phyloP scores from a whole-genome alignment of 2,113 vertebrate genomes.

The Uria aalge region DNA sequence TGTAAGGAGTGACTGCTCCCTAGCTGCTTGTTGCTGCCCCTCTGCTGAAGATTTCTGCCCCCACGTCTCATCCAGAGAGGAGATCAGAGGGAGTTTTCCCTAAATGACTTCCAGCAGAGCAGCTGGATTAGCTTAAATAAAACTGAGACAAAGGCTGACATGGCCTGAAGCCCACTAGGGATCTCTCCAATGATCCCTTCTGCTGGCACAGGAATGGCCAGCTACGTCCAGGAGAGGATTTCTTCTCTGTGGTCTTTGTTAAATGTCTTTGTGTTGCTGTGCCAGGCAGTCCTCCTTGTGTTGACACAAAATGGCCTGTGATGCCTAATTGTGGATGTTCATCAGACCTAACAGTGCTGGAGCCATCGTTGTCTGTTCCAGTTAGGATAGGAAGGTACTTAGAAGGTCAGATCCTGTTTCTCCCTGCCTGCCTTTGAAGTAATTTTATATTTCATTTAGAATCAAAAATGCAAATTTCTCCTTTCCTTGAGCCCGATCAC shows the following conservation, averaged over 20 bases:
- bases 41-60: background rate
- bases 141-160: background rate
- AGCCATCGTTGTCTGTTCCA: background rate
- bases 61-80: background rate
- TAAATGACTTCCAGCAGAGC: background rate
- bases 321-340: background rate
- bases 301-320: background rate
- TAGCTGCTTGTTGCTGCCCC: background rate
- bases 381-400: background rate
- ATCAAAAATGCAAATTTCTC: background rate
- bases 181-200: background rate
- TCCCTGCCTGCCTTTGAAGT: background rate
- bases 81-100: background rate
- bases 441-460: background rate
- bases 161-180: background rate
- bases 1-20: background rate
- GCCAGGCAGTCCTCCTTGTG: background rate
- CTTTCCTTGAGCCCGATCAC: background rate
- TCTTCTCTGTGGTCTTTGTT: conserved; percentile 5
- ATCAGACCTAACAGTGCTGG: background rate
- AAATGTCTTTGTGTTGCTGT: background rate
- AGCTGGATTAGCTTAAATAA: background rate
- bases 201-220: background rate
- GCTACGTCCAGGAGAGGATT: conserved; percentile 1
- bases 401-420: background rate